Evolutionary conservation across 1,140 invertebrate species (phyloP).

Genomic region (Zaprionus ornatus): DNA sequence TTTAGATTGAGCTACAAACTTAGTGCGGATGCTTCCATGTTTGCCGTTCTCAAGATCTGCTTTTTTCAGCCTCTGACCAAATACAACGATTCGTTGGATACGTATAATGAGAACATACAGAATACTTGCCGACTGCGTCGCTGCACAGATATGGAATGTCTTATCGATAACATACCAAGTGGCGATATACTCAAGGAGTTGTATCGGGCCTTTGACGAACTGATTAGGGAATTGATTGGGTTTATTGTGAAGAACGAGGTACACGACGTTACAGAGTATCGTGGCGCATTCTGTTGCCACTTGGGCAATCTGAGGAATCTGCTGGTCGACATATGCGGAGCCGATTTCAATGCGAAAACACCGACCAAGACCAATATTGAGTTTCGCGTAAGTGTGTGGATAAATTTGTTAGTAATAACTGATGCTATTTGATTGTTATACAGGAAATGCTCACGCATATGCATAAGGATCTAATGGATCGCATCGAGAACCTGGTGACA

Average conservation of each 20-base stretch:
- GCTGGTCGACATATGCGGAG: constrained; percentile 58
- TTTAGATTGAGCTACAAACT: neutral
- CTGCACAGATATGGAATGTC: constrained; percentile 27
- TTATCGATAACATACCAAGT: neutral
- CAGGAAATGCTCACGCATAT: constrained; percentile 72
- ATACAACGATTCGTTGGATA: constrained; percentile 45
- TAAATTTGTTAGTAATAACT: neutral
- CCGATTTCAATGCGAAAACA: constrained; percentile 64
- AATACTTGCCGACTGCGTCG: constrained; percentile 29
- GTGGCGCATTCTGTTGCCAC: constrained; percentile 58
- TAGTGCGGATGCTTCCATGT: constrained; percentile 25
- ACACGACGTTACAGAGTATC: constrained; percentile 15
- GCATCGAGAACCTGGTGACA: constrained; percentile 31
- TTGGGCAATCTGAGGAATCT: constrained; percentile 55
- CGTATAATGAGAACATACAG: constrained; percentile 45
- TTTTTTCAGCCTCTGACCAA: constrained; percentile 56
- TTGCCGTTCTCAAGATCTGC: constrained; percentile 60
- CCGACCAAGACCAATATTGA: constrained; percentile 62
- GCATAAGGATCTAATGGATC: constrained; percentile 63
- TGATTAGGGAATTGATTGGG: constrained; percentile 49
- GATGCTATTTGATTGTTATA: neutral
- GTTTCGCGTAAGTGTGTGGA: constrained; percentile 53
- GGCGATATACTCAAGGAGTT: constrained; percentile 36
- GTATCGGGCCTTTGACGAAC: constrained; percentile 56
- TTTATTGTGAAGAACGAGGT: constrained; percentile 51